Conservation (phyloP, 1,140 invertebrate species). For the Pseudomyrmex dendroicus region DNA sequence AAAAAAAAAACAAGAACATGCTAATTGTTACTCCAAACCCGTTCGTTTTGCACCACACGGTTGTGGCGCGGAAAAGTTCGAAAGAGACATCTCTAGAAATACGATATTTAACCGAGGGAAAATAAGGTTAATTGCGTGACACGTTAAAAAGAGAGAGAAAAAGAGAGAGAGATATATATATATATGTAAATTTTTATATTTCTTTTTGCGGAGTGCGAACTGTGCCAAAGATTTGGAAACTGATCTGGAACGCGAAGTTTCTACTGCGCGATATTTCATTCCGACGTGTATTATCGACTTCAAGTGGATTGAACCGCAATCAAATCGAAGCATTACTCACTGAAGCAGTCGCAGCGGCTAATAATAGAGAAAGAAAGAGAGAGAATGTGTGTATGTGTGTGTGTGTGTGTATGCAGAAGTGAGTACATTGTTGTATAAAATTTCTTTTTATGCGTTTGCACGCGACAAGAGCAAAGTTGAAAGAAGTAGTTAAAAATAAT, state of each 20-base stretch:
- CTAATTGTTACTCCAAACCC: constrained; percentile 8
- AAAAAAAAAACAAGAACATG: neutral
- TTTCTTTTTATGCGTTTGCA: constrained; percentile 17
- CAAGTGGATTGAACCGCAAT: constrained; percentile 16
- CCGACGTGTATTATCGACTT: neutral
- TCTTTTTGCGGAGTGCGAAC: neutral
- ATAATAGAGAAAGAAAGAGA: neutral
- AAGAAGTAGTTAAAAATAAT: constrained; percentile 20
- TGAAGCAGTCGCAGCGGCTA: constrained; percentile 8
- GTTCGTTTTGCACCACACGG: neutral
- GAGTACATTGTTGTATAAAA: constrained; percentile 32
- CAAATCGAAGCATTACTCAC: constrained; percentile 21
- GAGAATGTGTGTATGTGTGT: neutral
- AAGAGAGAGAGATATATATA: neutral
- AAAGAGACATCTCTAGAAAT: neutral
- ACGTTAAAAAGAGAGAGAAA: neutral
- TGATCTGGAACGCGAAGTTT: constrained; percentile 1
- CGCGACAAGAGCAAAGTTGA: neutral
- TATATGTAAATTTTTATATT: neutral
- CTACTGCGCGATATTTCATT: constrained; percentile 9
- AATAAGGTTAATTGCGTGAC: constrained; percentile 9
- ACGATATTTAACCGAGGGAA: neutral
- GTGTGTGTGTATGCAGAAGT: neutral
- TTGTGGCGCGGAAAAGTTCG: neutral
- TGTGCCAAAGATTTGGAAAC: neutral